Evolutionary conservation across 2,113 vertebrate species (phyloP), one percentile per base, ranked within the genome.

Genomic region (Pogonocichla stellata): DNA sequence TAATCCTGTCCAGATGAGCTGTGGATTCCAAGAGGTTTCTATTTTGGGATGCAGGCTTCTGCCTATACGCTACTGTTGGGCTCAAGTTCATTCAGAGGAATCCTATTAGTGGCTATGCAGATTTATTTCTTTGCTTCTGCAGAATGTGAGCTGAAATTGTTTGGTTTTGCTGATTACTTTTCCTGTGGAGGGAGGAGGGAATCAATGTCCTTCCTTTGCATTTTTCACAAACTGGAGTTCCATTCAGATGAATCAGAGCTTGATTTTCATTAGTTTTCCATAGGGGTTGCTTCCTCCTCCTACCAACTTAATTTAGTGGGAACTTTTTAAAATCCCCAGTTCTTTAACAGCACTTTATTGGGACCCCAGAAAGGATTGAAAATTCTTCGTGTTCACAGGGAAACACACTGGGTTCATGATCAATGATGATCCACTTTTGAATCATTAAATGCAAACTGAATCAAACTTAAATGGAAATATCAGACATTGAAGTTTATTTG

Each of bases 1-100:
- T 97, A 97, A 97, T 97, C 95, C 91, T 96, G 95, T 96, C 96
- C 97, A 97, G 94, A 97, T 97, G 97, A 97, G 80, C 78, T 94
- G 82, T 81, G 96, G 95, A 97, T 97, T 97, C 94, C 95, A 94
- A 96, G 88, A 91, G 47, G n/a, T 95, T 95, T 95, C 91, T 97
- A 84, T 87, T 95, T 94, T 86, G 72, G 85, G 79, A 72, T 77
- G 34, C 33, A 95, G 70, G n/a, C 87, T 95, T 93, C 78, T 94
- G 92, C 74, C 80, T 97, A 38, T 93, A 80, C 53, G 96, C 97
- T 97, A 97, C 96, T 97, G 97, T 96, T 94, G 93, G 94, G 88
- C 90, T 97, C 74, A 36, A 53, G 78, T 96, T 96, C 95, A 93
- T 94, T 92, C 91, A 60, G 48, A 92, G 67, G 77, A 96, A 95